These are phyloP conservation scores for Etheostoma perlongum DNA, from an alignment of 2,797 vertebrate species.

Conservation along the genomic window DNA sequence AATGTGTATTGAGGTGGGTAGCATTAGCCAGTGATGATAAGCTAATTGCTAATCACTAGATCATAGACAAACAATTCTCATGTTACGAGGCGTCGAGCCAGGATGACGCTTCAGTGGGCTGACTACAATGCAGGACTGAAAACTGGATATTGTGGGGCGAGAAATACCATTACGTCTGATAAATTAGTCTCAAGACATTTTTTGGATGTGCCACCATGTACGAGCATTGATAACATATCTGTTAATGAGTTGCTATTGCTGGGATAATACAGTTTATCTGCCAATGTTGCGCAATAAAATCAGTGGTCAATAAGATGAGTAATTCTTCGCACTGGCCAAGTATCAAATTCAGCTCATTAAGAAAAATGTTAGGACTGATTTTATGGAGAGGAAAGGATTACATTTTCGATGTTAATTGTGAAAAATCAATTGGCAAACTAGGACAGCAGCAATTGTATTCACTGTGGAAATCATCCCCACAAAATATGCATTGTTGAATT, in stretches of 20 bases:
- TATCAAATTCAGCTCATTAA: slow-evolving; percentile 55
- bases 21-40: slow-evolving; percentile 75
- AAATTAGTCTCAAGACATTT: slow-evolving; percentile 1
- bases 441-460: slow-evolving; percentile 45
- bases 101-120: slow-evolving; percentile 47
- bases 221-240: slow-evolving; percentile 26
- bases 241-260: slow-evolving; percentile 53
- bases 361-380: slow-evolving; percentile 37
- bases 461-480: slow-evolving; percentile 42
- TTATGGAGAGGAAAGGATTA: slow-evolving; percentile 35
- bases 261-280: slow-evolving; percentile 32
- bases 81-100: slow-evolving; percentile 66
- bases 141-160: background rate
- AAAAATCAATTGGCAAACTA: slow-evolving; percentile 49
- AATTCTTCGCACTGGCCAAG: slow-evolving; percentile 11
- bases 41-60: slow-evolving; percentile 80
- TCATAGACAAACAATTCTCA: slow-evolving; percentile 68
- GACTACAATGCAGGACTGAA: background rate
- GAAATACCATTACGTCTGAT: slow-evolving; percentile 14
- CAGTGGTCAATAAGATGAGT: slow-evolving; percentile 33
- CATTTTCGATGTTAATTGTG: slow-evolving; percentile 45
- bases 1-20: slow-evolving; percentile 80
- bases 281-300: slow-evolving; percentile 36
- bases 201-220: slow-evolving; percentile 5
- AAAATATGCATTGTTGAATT: slow-evolving; percentile 52